These are phyloP conservation scores for Drosophila birchii DNA, from an alignment of 2,888 invertebrate species.

Conservation along the genomic window DNA sequence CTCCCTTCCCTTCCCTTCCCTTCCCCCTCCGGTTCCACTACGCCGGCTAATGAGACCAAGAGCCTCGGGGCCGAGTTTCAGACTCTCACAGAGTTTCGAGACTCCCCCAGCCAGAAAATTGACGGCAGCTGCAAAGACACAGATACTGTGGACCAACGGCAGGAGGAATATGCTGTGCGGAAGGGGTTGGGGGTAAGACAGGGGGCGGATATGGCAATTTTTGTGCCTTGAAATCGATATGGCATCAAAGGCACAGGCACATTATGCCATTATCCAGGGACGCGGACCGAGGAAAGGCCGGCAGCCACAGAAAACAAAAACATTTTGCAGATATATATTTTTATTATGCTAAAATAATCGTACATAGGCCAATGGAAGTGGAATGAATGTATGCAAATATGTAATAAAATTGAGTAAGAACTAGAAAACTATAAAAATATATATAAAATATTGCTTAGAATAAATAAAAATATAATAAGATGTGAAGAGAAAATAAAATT, in stretches of 20 bases:
- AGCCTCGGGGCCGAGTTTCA: slow-evolving; percentile 62
- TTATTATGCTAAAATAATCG: slow-evolving; percentile 81
- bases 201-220: slow-evolving; percentile 78
- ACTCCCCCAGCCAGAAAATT: slow-evolving; percentile 42
- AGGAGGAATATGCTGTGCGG: slow-evolving; percentile 4
- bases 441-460: not conserved
- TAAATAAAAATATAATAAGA: not conserved
- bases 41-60: slow-evolving; percentile 72
- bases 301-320: slow-evolving; percentile 51
- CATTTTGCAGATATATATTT: slow-evolving; percentile 74
- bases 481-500: not conserved
- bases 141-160: slow-evolving; percentile 15
- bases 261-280: slow-evolving; percentile 73
- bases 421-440: not conserved
- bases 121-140: slow-evolving; percentile 63
- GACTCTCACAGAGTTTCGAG: slow-evolving; percentile 45
- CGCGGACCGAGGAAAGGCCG: slow-evolving; percentile 53
- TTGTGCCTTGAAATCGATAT: slow-evolving; percentile 73
- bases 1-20: not conserved
- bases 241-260: slow-evolving; percentile 69
- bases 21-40: slow-evolving; percentile 46
- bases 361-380: slow-evolving; percentile 66
- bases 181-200: slow-evolving; percentile 33
- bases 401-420: not conserved
- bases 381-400: not conserved